Percentiles rank a stretch among this genome's conserved stretches.
Evolutionary conservation across 2,113 vertebrate genomes (phyloP).

Genomic region (Chelonoidis abingdonii): DNA sequence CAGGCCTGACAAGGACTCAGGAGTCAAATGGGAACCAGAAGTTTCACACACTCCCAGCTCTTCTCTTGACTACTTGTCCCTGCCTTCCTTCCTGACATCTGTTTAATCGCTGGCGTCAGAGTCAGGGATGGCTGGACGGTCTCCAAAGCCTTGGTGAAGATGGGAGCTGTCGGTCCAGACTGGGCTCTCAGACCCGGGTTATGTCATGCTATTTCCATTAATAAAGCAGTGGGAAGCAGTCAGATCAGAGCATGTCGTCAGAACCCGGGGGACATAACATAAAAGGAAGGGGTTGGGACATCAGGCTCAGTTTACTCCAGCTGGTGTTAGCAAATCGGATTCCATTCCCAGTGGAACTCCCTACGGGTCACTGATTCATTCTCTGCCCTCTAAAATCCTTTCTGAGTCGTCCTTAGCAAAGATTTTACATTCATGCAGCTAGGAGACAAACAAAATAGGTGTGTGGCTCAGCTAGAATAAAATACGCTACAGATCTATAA

Average conservation of each 20-base stretch:
- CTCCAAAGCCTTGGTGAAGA: constrained; percentile 3
- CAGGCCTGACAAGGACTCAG: background rate
- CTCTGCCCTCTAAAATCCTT: background rate
- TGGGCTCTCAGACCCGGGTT: background rate
- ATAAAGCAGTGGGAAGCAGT: background rate
- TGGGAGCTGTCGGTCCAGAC: background rate
- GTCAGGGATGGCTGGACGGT: background rate
- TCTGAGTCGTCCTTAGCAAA: background rate
- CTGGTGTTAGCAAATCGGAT: background rate
- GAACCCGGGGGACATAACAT: background rate
- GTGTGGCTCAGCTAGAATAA: background rate
- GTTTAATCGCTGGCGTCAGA: background rate
- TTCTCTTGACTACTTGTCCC: background rate
- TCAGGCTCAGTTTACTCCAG: background rate
- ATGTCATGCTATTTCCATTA: constrained; percentile 7
- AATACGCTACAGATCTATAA: no score
- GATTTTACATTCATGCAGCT: background rate
- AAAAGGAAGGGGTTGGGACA: background rate
- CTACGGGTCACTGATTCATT: background rate
- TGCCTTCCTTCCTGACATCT: constrained; percentile 2
- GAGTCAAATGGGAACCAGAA: background rate
- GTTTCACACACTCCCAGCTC: background rate
- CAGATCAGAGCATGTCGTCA: background rate
- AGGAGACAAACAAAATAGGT: background rate
- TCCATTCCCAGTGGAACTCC: background rate